Percentiles rank a stretch among this genome's conserved stretches.
Evolutionary conservation across 2,797 vertebrate genomes (phyloP).

Genomic region (Brotula barbata): DNA sequence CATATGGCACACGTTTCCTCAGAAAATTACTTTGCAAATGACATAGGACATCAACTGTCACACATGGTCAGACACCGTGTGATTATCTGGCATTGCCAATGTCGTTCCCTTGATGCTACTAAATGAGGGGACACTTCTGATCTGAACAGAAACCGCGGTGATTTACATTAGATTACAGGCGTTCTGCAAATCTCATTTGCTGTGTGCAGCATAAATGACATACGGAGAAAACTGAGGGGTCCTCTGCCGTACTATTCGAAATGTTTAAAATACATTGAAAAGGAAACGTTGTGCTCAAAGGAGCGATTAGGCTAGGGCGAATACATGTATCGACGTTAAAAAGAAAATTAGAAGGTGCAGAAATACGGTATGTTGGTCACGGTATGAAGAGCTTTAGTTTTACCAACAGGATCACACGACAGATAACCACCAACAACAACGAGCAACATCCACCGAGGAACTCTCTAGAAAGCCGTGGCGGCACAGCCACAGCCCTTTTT

Average conservation of each 20-base stretch:
- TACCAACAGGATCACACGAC: constrained; percentile 61
- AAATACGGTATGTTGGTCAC: constrained; percentile 57
- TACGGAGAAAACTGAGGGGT: background rate
- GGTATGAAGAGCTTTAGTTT: constrained; percentile 56
- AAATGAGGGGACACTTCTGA: constrained; percentile 23
- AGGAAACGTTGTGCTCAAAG: too few species aligned
- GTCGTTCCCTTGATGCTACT: constrained; percentile 10
- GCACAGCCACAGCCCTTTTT: constrained; percentile 39
- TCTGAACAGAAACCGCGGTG: constrained; percentile 13
- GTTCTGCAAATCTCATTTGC: constrained; percentile 13
- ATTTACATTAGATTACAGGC: constrained; percentile 14
- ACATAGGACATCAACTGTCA: constrained; percentile 31
- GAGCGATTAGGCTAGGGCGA: too few species aligned
- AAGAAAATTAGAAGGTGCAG: constrained; percentile 45
- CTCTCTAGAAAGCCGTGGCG: constrained; percentile 41
- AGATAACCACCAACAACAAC: constrained; percentile 62
- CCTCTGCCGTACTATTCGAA: constrained; percentile 14
- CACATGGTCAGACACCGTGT: constrained; percentile 14
- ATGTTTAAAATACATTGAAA: constrained; percentile 18
- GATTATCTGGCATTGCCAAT: constrained; percentile 7
- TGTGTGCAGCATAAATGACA: constrained; percentile 14
- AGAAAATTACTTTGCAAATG: constrained; percentile 11
- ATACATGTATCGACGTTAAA: constrained; percentile 19
- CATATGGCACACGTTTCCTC: constrained; percentile 16
- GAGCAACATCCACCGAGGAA: constrained; percentile 50